These are phyloP conservation scores for Cyprinodon diabolis DNA, from an alignment of 2,797 vertebrate genomes.

Conservation along the genomic window DNA sequence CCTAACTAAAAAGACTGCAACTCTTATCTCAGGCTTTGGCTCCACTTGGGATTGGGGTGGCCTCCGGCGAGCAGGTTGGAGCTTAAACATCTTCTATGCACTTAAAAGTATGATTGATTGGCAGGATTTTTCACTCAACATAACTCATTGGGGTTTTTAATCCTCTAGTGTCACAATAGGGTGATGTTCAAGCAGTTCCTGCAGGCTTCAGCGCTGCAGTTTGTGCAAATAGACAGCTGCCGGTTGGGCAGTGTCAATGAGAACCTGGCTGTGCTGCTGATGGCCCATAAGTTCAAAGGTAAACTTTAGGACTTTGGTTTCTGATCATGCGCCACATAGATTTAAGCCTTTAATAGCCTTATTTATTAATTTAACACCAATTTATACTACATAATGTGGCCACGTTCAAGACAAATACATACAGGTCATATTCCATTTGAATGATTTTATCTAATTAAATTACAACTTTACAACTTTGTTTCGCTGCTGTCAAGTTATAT, in stretches of 20 bases:
- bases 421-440: background rate
- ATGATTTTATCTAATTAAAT: background rate
- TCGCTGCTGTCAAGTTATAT: background rate
- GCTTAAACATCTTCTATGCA: background rate
- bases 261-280: slow-evolving; percentile 86
- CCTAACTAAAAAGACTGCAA: background rate
- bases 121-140: background rate
- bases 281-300: slow-evolving; percentile 87
- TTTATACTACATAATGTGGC: background rate
- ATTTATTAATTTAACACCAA: background rate
- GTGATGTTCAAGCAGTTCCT: slow-evolving; percentile 92
- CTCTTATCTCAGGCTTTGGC: slow-evolving; percentile 78
- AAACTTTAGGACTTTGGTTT: slow-evolving; percentile 11
- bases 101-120: background rate
- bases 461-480: background rate
- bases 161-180: slow-evolving; percentile 81
- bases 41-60: slow-evolving; percentile 81
- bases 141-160: background rate
- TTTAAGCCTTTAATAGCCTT: background rate
- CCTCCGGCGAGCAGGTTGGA: slow-evolving; percentile 84
- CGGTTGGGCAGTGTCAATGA: slow-evolving; percentile 88
- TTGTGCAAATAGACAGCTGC: slow-evolving; percentile 90
- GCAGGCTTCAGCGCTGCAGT: slow-evolving; percentile 85
- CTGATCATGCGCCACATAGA: background rate
- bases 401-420: background rate